Percentiles rank a stretch among this genome's conserved stretches.
These are phyloP conservation scores for Anoura caudifer DNA, from an alignment of 2,113 vertebrate species.

Conservation along the genomic window DNA sequence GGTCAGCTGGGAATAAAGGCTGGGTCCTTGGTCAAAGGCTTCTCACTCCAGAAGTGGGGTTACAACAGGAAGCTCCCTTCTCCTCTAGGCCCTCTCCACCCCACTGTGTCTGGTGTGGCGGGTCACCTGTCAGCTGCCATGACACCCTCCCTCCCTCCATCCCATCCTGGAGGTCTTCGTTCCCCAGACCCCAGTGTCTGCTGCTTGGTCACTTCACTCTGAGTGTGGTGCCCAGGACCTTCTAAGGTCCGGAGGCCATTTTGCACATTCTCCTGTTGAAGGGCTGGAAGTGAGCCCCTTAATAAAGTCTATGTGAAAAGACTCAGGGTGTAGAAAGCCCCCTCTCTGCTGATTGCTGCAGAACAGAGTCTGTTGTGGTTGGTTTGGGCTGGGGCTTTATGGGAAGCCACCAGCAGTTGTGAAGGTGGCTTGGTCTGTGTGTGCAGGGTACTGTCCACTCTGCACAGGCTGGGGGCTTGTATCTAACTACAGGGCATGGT, in stretches of 20 bases:
- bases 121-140: not conserved
- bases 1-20: not conserved
- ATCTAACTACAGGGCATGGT: not conserved
- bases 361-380: not conserved
- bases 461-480: not conserved
- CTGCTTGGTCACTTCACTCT: not conserved
- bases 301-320: not conserved
- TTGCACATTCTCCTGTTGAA: not conserved
- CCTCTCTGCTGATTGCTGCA: not conserved
- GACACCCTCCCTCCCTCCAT: not conserved
- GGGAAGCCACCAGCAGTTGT: not conserved
- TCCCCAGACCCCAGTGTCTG: not conserved
- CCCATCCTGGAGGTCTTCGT: not conserved
- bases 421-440: not conserved
- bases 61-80: not conserved
- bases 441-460: not conserved
- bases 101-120: not conserved
- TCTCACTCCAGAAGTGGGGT: not conserved
- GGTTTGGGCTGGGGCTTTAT: not conserved
- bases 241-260: not conserved
- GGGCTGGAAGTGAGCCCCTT: not conserved
- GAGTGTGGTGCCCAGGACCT: not conserved
- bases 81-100: no score
- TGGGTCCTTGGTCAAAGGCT: not conserved
- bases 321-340: not conserved